phyloP scores from a whole-genome alignment of 2,113 vertebrate genomes.

The Grus americana region DNA sequence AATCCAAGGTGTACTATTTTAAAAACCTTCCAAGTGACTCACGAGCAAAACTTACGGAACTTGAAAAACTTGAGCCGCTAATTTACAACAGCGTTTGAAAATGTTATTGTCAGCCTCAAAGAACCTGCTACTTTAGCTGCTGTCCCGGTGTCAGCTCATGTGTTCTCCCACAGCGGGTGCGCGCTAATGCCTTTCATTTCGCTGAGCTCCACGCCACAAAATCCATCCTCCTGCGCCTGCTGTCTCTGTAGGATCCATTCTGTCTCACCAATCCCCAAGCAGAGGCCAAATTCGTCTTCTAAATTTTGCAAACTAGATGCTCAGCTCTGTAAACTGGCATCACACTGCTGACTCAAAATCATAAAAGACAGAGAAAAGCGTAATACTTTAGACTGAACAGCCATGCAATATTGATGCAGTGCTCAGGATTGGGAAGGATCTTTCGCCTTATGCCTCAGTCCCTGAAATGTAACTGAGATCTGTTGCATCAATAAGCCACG shows the following conservation, averaged over 20 bases:
- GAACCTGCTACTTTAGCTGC: neutral
- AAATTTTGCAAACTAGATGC: neutral
- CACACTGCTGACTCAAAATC: neutral
- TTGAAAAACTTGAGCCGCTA: neutral
- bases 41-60: neutral
- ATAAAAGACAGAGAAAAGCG: neutral
- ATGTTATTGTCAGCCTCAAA: neutral
- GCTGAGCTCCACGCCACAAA: neutral
- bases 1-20: neutral
- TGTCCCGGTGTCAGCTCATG: neutral
- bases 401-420: neutral
- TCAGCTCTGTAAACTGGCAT: neutral
- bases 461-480: neutral
- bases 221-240: neutral
- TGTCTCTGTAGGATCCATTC: neutral
- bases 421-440: neutral
- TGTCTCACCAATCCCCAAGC: neutral
- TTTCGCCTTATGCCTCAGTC: neutral
- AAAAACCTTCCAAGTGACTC: neutral
- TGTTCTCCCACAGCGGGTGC: neutral
- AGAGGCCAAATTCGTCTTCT: neutral
- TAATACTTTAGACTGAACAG: neutral
- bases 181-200: neutral
- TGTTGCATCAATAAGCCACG: constrained; percentile 5
- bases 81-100: neutral